Percentiles rank a stretch among this genome's conserved stretches.
Conservation (phyloP, 2,888 invertebrate species). For the Loripinus fragilis region DNA sequence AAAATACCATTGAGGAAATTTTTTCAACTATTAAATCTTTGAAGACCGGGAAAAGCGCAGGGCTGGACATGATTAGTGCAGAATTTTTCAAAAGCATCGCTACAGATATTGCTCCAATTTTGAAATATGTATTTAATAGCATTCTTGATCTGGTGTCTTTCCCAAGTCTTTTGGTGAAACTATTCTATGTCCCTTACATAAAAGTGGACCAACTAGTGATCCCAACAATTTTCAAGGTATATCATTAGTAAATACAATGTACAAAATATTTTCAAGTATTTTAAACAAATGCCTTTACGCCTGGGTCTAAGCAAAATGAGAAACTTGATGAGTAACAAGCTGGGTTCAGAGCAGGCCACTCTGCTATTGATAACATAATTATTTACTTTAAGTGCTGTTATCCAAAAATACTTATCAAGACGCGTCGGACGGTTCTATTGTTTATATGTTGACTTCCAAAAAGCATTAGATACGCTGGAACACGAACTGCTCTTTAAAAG, state of each 20-base stretch:
- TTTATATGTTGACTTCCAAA: slow-evolving; percentile 43
- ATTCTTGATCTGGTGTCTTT: slow-evolving; percentile 33
- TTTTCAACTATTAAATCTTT: background rate
- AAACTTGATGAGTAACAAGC: slow-evolving; percentile 38
- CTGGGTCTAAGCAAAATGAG: slow-evolving; percentile 34
- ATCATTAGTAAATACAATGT: slow-evolving; percentile 39
- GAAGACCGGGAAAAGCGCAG: slow-evolving; percentile 3
- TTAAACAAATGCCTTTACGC: too few relatives aligned
- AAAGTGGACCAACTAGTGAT: slow-evolving; percentile 37
- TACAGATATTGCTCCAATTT: slow-evolving; percentile 22
- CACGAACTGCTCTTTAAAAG: slow-evolving; percentile 32
- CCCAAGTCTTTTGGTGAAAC: slow-evolving; percentile 38
- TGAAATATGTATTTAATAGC: slow-evolving; percentile 36
- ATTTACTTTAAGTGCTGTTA: slow-evolving; percentile 31
- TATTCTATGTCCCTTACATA: slow-evolving; percentile 37
- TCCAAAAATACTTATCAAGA: slow-evolving; percentile 26
- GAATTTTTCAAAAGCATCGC: slow-evolving; percentile 32
- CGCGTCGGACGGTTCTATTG: slow-evolving; percentile 35
- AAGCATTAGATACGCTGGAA: slow-evolving; percentile 41
- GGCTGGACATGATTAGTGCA: slow-evolving; percentile 29
- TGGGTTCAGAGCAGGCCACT: slow-evolving; percentile 37
- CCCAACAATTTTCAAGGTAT: slow-evolving; percentile 53
- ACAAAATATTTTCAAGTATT: slow-evolving; percentile 48
- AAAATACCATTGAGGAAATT: slow-evolving; percentile 14
- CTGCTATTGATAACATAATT: slow-evolving; percentile 39